Evolutionary conservation across 2,113 vertebrate genomes (phyloP), one percentile per base, ranked within the genome.

Genomic region (Raja brachyura): DNA sequence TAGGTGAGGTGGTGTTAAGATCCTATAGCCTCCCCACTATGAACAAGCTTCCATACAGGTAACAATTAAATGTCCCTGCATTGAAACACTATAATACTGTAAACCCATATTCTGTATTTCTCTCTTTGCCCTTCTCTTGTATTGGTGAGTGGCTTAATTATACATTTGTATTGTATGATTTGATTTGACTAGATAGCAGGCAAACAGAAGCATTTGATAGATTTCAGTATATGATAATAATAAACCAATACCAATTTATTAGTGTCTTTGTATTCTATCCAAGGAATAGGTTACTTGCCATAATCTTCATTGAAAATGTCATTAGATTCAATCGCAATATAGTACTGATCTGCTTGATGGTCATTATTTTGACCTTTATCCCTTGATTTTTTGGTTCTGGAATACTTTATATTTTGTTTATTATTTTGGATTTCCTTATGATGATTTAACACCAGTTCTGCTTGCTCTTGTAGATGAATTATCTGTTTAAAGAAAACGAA

Each of bases 381-480:
- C 74, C 93, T 94, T 93, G 59, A 93, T 93, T 95, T 94, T 90
- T 94, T 93, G 0, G 93, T 22, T 88, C 94, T 94, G n/a, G 93
- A 93, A 90, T 95, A 95, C 76, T 92, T 94, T 9, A 0, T 59
- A 93, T 96, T 96, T 78, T 94, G 94, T 81, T 95, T 93, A 92
- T 85, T 94, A 93, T 94, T 94, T 94, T 94, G 95, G 3, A 83
- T 93, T 73, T 96, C 96, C 94, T 93, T 93, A 16, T 93, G 96
- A 95, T 96, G 95, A 94, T 93, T 95, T 73, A 94, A 66, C 94
- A 94, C 96, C 94, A 95, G 68, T 94, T 96, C 95, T n/a, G 85
- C 94, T 94, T 97, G 96, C 4, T 90, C 94, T 95, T 95, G 95
- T 94, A 96, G 96, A 95, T 2, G 5, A 94, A 93, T 93, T 66